These are phyloP conservation scores for Trichomalopsis sarcophagae DNA, from an alignment of 1,140 invertebrate genomes.

Conservation along the genomic window DNA sequence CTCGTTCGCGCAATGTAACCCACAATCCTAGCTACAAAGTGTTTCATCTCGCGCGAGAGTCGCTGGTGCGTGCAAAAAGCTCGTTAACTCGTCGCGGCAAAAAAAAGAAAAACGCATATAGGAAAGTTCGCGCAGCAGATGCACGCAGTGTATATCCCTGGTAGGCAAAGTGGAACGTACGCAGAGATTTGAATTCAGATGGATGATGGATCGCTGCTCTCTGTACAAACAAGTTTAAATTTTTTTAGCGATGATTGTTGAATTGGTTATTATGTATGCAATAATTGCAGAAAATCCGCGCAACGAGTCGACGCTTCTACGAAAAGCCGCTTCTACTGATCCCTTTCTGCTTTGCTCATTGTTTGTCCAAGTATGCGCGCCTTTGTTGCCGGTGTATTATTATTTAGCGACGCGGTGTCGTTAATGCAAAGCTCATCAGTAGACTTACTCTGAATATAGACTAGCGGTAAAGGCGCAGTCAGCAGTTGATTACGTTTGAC, in stretches of 20 bases:
- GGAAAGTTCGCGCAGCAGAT: slow-evolving; percentile 16
- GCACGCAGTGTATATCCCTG: not conserved
- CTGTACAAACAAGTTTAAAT: not conserved
- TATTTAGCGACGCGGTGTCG: not conserved
- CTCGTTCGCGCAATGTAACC: not conserved
- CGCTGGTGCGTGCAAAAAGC: not conserved
- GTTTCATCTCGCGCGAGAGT: not conserved
- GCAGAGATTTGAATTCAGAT: slow-evolving; percentile 34
- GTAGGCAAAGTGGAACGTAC: not conserved
- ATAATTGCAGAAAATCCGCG: not conserved
- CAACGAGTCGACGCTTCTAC: not conserved
- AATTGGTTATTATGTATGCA: too few relatives aligned
- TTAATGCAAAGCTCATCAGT: slow-evolving; percentile 1
- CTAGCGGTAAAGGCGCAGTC: not conserved
- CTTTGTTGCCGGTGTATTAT: not conserved
- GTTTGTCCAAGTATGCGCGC: slow-evolving; percentile 7
- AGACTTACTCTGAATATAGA: not conserved
- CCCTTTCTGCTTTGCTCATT: not conserved
- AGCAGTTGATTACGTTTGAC: not conserved
- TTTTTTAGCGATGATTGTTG: not conserved
- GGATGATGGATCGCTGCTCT: not conserved
- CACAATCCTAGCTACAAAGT: not conserved
- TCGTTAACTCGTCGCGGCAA: slow-evolving; percentile 2
- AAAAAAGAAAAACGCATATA: not conserved
- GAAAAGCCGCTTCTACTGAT: not conserved